phyloP scores from a whole-genome alignment of 2,888 invertebrate species.

The Leptinotarsa juncta region DNA sequence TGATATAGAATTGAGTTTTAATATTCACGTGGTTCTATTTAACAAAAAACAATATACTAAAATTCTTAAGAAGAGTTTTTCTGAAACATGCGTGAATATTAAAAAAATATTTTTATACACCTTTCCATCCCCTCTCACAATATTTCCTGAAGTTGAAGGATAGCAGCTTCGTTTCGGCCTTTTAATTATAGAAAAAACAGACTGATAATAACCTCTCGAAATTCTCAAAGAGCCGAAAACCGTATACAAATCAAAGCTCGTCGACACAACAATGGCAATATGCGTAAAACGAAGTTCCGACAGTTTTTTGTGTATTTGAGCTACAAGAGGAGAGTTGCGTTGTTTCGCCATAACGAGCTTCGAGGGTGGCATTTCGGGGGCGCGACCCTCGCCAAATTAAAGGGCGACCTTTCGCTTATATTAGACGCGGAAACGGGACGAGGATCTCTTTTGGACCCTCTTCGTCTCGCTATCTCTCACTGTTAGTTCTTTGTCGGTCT shows the following conservation, averaged over 20 bases:
- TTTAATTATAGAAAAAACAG: constrained; percentile 24
- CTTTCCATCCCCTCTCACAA: no score
- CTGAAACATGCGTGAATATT: no score
- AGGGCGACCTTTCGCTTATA: constrained; percentile 61
- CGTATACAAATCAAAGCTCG: constrained; percentile 37
- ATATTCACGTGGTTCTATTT: no score
- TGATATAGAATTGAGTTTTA: no score
- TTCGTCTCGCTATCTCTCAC: constrained; percentile 39
- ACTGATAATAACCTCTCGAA: constrained; percentile 6
- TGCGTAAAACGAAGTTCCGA: constrained; percentile 45
- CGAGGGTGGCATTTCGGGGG: constrained; percentile 64
- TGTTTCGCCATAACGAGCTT: constrained; percentile 62
- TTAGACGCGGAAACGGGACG: constrained; percentile 55
- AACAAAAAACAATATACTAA: no score
- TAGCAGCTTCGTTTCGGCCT: no score
- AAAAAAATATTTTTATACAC: no score
- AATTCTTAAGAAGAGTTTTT: no score
- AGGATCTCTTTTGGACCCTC: constrained; percentile 52
- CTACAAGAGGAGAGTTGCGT: constrained; percentile 51
- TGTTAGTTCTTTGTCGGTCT: constrained; percentile 14
- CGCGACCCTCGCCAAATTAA: constrained; percentile 65
- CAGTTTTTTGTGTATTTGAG: constrained; percentile 53
- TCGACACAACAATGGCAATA: constrained; percentile 42
- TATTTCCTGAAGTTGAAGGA: no score
- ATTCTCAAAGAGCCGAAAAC: constrained; percentile 23